A percentile compares a stretch with the other conserved stretches of the same genome.
These are phyloP conservation scores for Drosophila equinoxialis DNA, from an alignment of 1,140 invertebrate genomes.

Conservation along the genomic window DNA sequence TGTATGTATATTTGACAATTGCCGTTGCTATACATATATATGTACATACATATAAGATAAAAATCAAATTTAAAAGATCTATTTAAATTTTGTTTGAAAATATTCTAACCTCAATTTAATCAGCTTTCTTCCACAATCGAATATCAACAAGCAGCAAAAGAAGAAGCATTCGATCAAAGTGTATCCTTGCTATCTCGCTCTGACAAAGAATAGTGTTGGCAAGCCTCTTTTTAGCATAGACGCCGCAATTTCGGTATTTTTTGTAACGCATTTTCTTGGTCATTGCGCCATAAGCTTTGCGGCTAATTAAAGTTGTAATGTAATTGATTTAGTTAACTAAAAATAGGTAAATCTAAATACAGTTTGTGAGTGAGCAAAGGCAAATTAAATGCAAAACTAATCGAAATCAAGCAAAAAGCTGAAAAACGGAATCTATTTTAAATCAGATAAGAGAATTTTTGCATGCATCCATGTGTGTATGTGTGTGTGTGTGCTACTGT, in stretches of 20 bases:
- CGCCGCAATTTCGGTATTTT: background rate
- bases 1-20: background rate
- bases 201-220: background rate
- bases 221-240: background rate
- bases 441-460: background rate
- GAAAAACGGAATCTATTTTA: background rate
- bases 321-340: background rate
- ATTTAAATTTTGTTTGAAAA: background rate
- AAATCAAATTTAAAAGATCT: slow-evolving; percentile 4
- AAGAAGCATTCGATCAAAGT: background rate
- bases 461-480: background rate
- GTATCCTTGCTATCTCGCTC: slow-evolving; percentile 2
- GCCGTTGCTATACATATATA: background rate
- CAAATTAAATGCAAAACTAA: background rate
- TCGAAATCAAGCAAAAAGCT: background rate
- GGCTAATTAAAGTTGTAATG: background rate
- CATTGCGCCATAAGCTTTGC: background rate
- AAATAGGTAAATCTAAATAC: background rate
- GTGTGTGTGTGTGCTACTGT: background rate
- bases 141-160: background rate
- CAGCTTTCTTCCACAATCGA: background rate
- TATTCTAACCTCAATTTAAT: slow-evolving; percentile 5
- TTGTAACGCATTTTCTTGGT: background rate
- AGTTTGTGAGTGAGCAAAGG: background rate
- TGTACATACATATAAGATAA: background rate